These are phyloP conservation scores for Aurelia sp. DNA, from an alignment of 30 jellyfish, hydroid and myxozoan species.

Conservation along the genomic window DNA sequence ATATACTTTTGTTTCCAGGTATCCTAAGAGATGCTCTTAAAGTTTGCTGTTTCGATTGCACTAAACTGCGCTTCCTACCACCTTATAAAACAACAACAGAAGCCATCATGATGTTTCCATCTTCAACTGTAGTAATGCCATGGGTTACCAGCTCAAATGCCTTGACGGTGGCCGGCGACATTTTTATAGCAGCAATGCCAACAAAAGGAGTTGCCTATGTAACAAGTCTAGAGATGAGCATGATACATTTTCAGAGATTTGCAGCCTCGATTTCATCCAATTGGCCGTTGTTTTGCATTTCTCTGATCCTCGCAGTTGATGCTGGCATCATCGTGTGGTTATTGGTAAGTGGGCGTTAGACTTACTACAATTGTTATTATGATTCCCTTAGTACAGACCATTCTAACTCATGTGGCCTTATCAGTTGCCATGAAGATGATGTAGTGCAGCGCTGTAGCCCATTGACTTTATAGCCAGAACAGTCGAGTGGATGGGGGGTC, in stretches of 20 bases:
- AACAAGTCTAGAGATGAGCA: conserved; percentile 38
- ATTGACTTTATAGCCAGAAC: no score
- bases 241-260: conserved; percentile 41
- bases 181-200: conserved; percentile 10
- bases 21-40: conserved; percentile 35
- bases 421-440: no score
- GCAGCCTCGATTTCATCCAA: conserved; percentile 45
- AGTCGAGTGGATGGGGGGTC: no score
- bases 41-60: conserved; percentile 47
- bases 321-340: conserved; percentile 71
- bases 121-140: conserved; percentile 40
- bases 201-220: conserved; percentile 55
- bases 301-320: conserved; percentile 54
- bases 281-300: conserved; percentile 68
- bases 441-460: no score
- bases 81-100: conserved; percentile 45
- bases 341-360: conserved; percentile 24
- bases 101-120: conserved; percentile 1
- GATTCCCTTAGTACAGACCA: no score
- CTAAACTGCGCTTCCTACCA: conserved; percentile 35
- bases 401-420: no score
- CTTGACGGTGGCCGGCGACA: conserved; percentile 22
- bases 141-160: conserved; percentile 25
- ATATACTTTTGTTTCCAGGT: background rate
- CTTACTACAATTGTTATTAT: no score